These are phyloP conservation scores for Orthosia incerta DNA, from an alignment of 2,888 invertebrate genomes.

Conservation along the genomic window DNA sequence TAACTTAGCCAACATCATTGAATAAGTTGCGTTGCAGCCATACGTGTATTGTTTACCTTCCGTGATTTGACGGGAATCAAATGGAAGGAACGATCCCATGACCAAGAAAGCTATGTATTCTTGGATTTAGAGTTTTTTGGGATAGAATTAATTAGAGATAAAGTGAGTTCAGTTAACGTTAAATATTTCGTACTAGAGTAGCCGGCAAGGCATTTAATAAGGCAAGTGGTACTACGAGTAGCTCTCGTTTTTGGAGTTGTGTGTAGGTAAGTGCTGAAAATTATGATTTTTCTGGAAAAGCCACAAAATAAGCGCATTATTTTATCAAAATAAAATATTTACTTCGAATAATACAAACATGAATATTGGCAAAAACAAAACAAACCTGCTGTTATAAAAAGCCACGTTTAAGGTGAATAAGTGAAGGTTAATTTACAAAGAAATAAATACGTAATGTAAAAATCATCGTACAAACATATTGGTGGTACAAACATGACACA, in stretches of 20 bases:
- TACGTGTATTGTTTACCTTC: background rate
- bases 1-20: background rate
- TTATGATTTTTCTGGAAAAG: background rate
- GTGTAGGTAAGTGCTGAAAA: background rate
- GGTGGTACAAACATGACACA: conserved; percentile 8
- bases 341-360: conserved; percentile 36
- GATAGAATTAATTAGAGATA: background rate
- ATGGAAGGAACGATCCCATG: too few relatives aligned
- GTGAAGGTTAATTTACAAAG: background rate
- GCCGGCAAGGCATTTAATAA: background rate
- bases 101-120: too few relatives aligned
- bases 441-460: background rate
- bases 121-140: background rate
- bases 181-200: background rate
- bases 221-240: background rate
- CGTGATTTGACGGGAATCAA: background rate
- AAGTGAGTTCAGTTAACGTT: background rate
- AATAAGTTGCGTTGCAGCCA: background rate
- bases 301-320: background rate
- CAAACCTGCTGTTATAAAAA: conserved; percentile 6
- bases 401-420: background rate
- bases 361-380: conserved; percentile 18
- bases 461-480: conserved; percentile 18
- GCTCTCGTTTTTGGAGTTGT: background rate
- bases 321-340: conserved; percentile 4